Evolutionary conservation across 2,888 invertebrate genomes (phyloP).

Genomic region (Marronus borbonicus): DNA sequence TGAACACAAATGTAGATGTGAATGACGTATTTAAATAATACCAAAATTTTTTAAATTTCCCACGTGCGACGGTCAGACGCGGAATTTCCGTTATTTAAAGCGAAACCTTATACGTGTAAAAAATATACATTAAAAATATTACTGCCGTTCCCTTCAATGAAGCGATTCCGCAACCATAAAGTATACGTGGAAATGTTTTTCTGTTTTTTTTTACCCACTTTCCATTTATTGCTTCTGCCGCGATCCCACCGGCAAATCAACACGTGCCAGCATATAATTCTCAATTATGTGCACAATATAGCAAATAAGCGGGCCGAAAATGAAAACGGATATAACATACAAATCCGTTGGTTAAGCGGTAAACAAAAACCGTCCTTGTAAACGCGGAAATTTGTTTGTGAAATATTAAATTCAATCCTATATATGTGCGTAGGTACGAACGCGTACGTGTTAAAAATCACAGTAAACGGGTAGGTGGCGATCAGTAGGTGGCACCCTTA

Average conservation of each 20-base stretch:
- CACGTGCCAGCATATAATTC: conserved; percentile 50
- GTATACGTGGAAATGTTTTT: conserved; percentile 23
- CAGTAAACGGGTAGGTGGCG: conserved; percentile 16
- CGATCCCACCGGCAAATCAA: conserved; percentile 45
- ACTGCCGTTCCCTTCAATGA: conserved; percentile 14
- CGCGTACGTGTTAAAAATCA: conserved; percentile 26
- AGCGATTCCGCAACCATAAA: conserved; percentile 18
- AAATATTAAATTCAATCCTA: conserved; percentile 33
- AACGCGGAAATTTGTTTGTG: conserved; percentile 36
- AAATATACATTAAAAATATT: conserved; percentile 12
- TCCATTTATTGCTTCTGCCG: conserved; percentile 37
- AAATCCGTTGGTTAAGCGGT: conserved; percentile 31
- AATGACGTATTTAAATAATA: too few species aligned
- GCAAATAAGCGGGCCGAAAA: conserved; percentile 42
- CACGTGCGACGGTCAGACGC: too few species aligned
- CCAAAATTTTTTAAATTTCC: too few species aligned
- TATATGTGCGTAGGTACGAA: not conserved
- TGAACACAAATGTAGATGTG: too few species aligned
- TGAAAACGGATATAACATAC: conserved; percentile 47
- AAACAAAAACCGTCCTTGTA: conserved; percentile 37
- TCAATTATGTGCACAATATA: conserved; percentile 50
- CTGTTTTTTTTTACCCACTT: conserved; percentile 19
- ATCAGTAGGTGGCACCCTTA: conserved; percentile 23
- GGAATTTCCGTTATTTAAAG: not conserved
- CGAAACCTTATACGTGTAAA: conserved; percentile 16